These are phyloP conservation scores for Erebia aethiops DNA, from an alignment of 2,888 invertebrate species.

Conservation along the genomic window DNA sequence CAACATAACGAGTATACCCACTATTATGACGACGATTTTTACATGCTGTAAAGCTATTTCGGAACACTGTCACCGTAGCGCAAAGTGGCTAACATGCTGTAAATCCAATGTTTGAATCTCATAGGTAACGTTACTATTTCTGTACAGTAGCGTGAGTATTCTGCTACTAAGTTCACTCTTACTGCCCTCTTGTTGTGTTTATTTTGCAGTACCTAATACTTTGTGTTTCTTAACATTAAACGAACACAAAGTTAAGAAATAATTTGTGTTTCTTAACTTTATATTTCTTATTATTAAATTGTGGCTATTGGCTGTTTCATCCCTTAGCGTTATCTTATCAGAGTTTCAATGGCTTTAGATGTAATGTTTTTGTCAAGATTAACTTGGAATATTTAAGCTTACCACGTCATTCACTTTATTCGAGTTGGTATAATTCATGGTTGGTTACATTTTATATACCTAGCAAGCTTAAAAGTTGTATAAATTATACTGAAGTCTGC, in stretches of 20 bases:
- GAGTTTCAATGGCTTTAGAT: too few species aligned
- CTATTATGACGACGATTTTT: conserved; percentile 33
- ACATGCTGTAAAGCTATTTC: conserved; percentile 36
- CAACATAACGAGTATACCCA: conserved; percentile 7
- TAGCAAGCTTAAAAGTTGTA: too few species aligned
- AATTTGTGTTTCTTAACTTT: neutral
- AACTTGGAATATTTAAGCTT: too few species aligned
- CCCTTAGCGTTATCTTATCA: neutral
- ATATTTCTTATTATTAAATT: neutral
- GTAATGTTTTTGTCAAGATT: too few species aligned
- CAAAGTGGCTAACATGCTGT: conserved; percentile 30
- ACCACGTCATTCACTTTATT: too few species aligned
- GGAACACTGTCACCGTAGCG: conserved; percentile 32
- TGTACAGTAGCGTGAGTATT: neutral
- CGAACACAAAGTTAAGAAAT: too few species aligned
- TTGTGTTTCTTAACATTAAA: neutral
- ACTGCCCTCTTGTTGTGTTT: neutral
- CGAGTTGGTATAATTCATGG: too few species aligned
- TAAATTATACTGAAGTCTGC: too few species aligned
- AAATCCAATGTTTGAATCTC: conserved; percentile 28
- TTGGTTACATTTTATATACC: too few species aligned
- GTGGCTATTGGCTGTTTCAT: neutral
- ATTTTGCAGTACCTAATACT: neutral
- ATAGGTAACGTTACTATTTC: neutral
- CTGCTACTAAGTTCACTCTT: neutral